Evolutionary conservation across 64 coral and sea anemone genomes (phyloP).

Genomic region (Montipora cactus): DNA sequence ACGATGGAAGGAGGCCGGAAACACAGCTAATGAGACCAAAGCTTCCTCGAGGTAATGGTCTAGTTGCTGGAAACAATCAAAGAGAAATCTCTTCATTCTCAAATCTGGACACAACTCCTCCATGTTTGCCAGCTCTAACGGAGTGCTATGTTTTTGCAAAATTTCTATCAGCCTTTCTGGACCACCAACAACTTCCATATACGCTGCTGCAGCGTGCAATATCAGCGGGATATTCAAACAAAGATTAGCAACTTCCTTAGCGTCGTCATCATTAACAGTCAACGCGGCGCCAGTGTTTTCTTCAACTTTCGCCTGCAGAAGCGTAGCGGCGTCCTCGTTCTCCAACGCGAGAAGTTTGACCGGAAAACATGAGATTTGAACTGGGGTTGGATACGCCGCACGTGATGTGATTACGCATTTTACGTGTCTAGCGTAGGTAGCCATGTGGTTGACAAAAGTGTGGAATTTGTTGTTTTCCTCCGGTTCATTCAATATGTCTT

Average conservation of each 20-base stretch:
- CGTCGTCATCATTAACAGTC: not conserved
- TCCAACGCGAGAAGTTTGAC: slow-evolving; percentile 23
- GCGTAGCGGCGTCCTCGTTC: not conserved
- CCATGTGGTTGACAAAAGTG: slow-evolving; percentile 1
- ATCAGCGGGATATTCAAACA: slow-evolving; percentile 23
- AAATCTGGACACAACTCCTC: not conserved
- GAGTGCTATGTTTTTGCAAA: not conserved
- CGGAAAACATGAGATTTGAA: not conserved
- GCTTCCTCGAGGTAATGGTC: not conserved
- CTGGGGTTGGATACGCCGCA: not conserved
- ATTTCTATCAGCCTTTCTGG: not conserved
- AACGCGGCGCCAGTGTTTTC: not conserved
- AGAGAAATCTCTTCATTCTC: slow-evolving; percentile 7
- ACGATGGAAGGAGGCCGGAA: not conserved
- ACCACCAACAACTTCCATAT: slow-evolving; percentile 1
- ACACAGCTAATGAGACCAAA: slow-evolving; percentile 21
- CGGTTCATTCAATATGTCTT: not conserved
- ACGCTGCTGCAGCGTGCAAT: slow-evolving; percentile 20
- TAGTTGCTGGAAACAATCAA: slow-evolving; percentile 2
- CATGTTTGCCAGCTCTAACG: not conserved
- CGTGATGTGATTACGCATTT: slow-evolving; percentile 41
- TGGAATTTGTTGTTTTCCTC: slow-evolving; percentile 5
- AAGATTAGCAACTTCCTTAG: not conserved
- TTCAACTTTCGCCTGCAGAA: slow-evolving; percentile 20
- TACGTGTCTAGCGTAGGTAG: not conserved